phyloP scores from a whole-genome alignment of 2,888 invertebrate species.

The Torymus auratus region DNA sequence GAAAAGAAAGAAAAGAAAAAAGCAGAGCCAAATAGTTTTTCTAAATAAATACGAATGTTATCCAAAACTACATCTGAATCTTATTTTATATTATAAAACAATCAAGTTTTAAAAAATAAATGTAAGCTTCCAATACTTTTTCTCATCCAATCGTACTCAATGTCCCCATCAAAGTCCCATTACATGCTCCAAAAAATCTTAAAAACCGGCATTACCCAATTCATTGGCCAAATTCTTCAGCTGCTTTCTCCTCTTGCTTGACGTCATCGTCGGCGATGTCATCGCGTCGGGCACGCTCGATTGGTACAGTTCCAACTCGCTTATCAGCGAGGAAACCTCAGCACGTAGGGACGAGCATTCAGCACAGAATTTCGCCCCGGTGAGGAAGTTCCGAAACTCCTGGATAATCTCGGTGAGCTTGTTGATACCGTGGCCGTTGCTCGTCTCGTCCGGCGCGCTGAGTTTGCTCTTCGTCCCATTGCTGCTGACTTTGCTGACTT shows the following conservation, averaged over 20 bases:
- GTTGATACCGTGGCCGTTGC: conserved; percentile 36
- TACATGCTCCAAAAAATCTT: no score
- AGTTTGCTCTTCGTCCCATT: conserved; percentile 4
- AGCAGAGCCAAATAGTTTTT: neutral
- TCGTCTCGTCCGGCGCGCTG: conserved; percentile 8
- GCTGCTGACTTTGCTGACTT: conserved; percentile 23
- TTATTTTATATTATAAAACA: no score
- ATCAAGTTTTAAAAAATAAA: neutral
- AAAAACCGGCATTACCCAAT: conserved; percentile 51
- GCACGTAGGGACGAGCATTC: conserved; percentile 70
- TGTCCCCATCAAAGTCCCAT: no score
- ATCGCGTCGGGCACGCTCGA: conserved; percentile 23
- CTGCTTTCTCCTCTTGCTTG: conserved; percentile 46
- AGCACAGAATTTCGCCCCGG: conserved; percentile 61
- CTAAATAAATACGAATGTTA: neutral
- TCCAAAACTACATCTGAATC: neutral
- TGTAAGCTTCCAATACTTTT: no score
- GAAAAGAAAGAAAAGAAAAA: no score
- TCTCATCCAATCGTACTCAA: neutral
- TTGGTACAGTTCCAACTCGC: conserved; percentile 63
- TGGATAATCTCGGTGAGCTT: conserved; percentile 55
- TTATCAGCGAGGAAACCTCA: conserved; percentile 68
- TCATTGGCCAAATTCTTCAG: conserved; percentile 61
- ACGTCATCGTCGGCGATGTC: conserved; percentile 34
- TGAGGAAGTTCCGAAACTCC: conserved; percentile 55